phyloP scores from a whole-genome alignment of 92 coral and sea anemone species.

The Epizoanthus illoricatus region DNA sequence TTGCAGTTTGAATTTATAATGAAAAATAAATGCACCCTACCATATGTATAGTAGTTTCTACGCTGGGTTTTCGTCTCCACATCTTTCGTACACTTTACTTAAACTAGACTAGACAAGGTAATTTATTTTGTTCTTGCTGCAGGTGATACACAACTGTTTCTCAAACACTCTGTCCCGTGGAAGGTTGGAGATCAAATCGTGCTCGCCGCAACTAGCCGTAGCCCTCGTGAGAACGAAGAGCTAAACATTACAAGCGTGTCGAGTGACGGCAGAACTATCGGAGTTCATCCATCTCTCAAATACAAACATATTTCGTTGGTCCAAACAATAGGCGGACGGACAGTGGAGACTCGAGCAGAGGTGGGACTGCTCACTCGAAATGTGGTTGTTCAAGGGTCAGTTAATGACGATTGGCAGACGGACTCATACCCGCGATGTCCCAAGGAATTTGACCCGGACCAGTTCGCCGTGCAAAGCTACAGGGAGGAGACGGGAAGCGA shows the following conservation, averaged over 20 bases:
- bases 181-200: slow-evolving; percentile 70
- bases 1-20: no score
- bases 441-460: slow-evolving; percentile 80
- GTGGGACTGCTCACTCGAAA: slow-evolving; percentile 95
- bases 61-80: no score
- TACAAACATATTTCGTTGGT: slow-evolving; percentile 73
- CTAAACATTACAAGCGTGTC: slow-evolving; percentile 64
- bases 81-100: no score
- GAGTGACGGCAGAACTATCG: slow-evolving; percentile 60
- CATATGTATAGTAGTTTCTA: no score
- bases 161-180: slow-evolving; percentile 82
- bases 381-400: slow-evolving; percentile 90
- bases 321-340: slow-evolving; percentile 68
- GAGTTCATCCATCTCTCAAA: slow-evolving; percentile 62
- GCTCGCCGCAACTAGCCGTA: slow-evolving; percentile 86
- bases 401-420: slow-evolving; percentile 67
- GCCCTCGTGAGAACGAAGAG: slow-evolving; percentile 78
- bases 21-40: no score
- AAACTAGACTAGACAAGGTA: background rate
- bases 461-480: slow-evolving; percentile 84
- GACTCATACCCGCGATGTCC: slow-evolving; percentile 67
- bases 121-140: background rate
- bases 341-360: slow-evolving; percentile 82
- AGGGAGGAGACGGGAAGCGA: slow-evolving; percentile 65
- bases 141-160: slow-evolving; percentile 63